Conservation (phyloP, 2,797 vertebrate species). For the Oreochromis grahami region DNA sequence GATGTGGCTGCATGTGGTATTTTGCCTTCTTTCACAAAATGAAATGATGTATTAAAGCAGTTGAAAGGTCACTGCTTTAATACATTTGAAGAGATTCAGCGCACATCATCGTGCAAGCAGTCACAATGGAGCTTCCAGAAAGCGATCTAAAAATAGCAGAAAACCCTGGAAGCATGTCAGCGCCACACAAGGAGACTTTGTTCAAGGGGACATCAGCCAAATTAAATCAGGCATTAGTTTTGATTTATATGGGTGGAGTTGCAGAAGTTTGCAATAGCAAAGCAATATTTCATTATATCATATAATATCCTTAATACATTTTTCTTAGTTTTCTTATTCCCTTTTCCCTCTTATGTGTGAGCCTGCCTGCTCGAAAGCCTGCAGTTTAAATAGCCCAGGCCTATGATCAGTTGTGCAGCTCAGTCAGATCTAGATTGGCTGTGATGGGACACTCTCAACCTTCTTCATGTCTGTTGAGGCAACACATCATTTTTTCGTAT, state of each 20-base stretch:
- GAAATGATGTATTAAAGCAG: background rate
- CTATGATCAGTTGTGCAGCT: background rate
- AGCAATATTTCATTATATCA: no score
- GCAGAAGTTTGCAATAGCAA: background rate
- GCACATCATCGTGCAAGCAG: background rate
- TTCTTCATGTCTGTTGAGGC: background rate
- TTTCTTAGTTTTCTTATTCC: background rate
- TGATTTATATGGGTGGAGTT: background rate
- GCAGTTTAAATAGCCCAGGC: background rate
- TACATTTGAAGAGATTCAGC: background rate
- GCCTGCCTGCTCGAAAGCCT: background rate
- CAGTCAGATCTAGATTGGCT: background rate
- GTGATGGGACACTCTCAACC: background rate
- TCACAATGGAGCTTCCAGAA: background rate
- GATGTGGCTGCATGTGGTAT: fast-evolving
- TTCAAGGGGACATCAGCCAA: background rate
- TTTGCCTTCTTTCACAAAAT: background rate
- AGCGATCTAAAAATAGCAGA: background rate
- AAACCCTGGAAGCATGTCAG: background rate
- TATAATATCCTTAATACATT: background rate
- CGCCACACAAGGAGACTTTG: background rate
- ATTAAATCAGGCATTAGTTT: background rate
- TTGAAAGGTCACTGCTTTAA: background rate
- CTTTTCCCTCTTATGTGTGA: background rate
- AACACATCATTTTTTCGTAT: background rate